Evolutionary conservation across 2,797 vertebrate species (phyloP).

Genomic region (Poeciliopsis infans): DNA sequence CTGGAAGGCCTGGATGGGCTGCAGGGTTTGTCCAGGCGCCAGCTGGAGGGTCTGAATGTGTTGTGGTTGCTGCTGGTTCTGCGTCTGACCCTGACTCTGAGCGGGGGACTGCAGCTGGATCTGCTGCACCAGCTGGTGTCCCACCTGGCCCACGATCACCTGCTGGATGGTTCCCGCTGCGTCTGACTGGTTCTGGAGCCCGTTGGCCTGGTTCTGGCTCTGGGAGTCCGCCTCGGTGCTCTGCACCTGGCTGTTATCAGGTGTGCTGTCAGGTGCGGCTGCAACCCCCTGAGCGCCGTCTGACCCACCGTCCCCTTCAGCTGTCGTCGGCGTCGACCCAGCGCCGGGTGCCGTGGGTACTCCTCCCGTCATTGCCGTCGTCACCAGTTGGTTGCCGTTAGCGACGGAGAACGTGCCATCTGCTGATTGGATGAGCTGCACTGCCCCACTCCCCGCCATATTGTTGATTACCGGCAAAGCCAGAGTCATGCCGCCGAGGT

Average conservation of each 20-base stretch:
- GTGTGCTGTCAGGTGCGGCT: conserved; percentile 60
- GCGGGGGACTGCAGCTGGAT: conserved; percentile 92
- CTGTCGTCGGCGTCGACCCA: conserved; percentile 76
- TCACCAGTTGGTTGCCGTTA: conserved; percentile 90
- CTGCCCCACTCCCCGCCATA: conserved; percentile 85
- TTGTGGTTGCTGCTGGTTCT: conserved; percentile 80
- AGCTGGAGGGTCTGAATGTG: conserved; percentile 87
- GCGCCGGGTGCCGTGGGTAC: conserved; percentile 82
- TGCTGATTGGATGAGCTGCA: conserved; percentile 89
- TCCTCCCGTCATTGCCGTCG: conserved; percentile 85
- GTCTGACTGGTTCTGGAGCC: conserved; percentile 87
- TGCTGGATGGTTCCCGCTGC: conserved; percentile 90
- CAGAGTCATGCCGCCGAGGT: conserved; percentile 95
- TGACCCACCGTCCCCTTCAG: conserved; percentile 83
- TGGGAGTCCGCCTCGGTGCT: conserved; percentile 79
- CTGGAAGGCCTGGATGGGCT: conserved; percentile 93
- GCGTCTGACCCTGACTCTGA: conserved; percentile 87
- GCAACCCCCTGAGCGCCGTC: conserved; percentile 86
- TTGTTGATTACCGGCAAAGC: conserved; percentile 96
- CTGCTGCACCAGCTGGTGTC: conserved; percentile 94
- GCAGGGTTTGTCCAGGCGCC: conserved; percentile 93
- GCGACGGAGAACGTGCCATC: conserved; percentile 91
- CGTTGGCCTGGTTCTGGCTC: conserved; percentile 88
- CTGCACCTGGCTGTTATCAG: conserved; percentile 83
- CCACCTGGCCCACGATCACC: conserved; percentile 91